Base-by-base conservation (phyloP, 2,113 vertebrate species). In the Poeciliopsis turrubarensis region DNA sequence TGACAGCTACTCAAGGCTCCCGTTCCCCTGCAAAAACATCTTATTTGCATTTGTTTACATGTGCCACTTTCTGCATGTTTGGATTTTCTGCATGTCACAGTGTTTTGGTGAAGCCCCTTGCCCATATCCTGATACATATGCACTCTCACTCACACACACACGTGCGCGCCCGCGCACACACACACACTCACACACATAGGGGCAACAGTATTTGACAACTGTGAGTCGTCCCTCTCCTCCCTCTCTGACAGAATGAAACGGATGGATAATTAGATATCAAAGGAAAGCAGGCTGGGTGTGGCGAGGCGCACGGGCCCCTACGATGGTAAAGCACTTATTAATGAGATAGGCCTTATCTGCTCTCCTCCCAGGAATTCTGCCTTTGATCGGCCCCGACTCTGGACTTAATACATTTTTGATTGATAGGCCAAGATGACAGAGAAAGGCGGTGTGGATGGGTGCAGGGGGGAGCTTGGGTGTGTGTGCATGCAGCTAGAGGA, bases 351-450 rank as follows among this genome's bases (percentile, higher is more conserved):
- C 91, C 94, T 94, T 95, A 95, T 95, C 94, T 94, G 87, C 87
- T 89, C 92, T 95, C 92, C 93, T 94, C 92, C 93, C 92, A 95
- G 94, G 93, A 94, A 95, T 94, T 95, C 94, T 94, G 93, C 92
- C 94, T 95, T 95, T 95, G 94, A 95, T 95, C 94, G 92, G 91
- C 88, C 89, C 86, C 85, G 89, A 94, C 94, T 94, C 92, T 73
- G 92, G 94, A 94, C 93, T 95, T 94, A 95, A 94, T 95, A 94
- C 92, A 95, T 94, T 94, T 95, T 95, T 95, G 94, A 95, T 95
- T 95, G 94, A 95, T 95, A 94, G 94, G 91, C 92, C 39, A 65
- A 92, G 93, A 94, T 95, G 94, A 94, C 94, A 94, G 93, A 92
- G 91, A 91, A 85, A 91, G 88, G 91, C 90, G 77, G 83, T 57